Conservation (phyloP, 2,888 invertebrate genomes). For the Brenthis hecate region DNA sequence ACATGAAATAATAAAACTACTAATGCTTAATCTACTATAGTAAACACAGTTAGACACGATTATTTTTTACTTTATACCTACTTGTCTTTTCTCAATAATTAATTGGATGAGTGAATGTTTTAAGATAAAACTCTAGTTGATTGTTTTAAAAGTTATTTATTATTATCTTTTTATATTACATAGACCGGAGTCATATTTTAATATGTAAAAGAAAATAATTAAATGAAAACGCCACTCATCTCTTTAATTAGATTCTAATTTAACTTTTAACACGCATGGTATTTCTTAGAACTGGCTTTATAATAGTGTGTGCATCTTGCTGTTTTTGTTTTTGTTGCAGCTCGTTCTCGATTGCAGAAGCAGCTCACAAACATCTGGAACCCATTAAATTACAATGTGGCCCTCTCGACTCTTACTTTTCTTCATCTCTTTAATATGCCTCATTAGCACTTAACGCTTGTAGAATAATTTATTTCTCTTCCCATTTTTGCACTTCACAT, state of each 20-base stretch:
- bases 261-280: constrained; percentile 38
- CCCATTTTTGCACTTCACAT: constrained; percentile 30
- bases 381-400: constrained; percentile 59
- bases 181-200: no score
- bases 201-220: neutral
- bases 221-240: constrained; percentile 8
- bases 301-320: constrained; percentile 75
- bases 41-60: constrained; percentile 9
- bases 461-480: constrained; percentile 16
- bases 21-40: neutral
- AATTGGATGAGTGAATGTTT: constrained; percentile 9
- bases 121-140: no score
- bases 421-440: constrained; percentile 32
- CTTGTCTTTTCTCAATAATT: constrained; percentile 4
- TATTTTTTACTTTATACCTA: constrained; percentile 3
- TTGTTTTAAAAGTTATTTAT: no score
- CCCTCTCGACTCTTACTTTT: constrained; percentile 42
- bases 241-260: constrained; percentile 1
- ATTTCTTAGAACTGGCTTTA: constrained; percentile 53
- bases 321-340: constrained; percentile 79
- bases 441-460: constrained; percentile 14
- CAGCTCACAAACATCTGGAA: constrained; percentile 64
- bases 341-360: constrained; percentile 68
- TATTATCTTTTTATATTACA: no score
- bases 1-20: neutral